phyloP scores from a whole-genome alignment of 53 echinoderm and acorn worm species.

The Paelopatides confundens region DNA sequence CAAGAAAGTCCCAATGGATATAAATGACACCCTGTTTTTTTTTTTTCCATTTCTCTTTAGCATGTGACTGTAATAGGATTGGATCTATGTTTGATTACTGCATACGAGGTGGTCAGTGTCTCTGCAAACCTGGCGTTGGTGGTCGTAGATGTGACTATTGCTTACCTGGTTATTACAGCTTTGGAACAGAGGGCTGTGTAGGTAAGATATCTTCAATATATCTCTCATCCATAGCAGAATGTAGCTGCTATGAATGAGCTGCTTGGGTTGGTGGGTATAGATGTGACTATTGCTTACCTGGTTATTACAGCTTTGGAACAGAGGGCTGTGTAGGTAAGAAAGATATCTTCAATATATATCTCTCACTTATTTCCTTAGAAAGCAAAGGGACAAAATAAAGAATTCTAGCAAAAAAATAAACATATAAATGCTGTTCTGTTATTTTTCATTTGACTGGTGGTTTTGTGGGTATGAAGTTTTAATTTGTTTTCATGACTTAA shows the following conservation, averaged over 20 bases:
- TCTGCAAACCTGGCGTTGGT: slow-evolving; percentile 85
- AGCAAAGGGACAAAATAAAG: too few relatives aligned
- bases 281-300: slow-evolving; percentile 89
- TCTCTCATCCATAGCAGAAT: too few relatives aligned
- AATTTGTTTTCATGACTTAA: too few relatives aligned
- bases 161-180: slow-evolving; percentile 81
- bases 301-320: slow-evolving; percentile 75
- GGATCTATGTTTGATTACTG: slow-evolving; percentile 58
- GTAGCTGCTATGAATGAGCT: too few relatives aligned
- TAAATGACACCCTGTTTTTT: not conserved
- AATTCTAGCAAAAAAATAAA: too few relatives aligned
- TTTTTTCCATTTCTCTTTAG: slow-evolving; percentile 47
- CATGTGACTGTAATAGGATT: slow-evolving; percentile 69
- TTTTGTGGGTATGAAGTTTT: too few relatives aligned
- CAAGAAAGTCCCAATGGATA: not conserved
- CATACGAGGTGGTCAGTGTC: slow-evolving; percentile 82
- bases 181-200: slow-evolving; percentile 78
- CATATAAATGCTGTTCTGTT: too few relatives aligned
- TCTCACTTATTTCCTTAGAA: too few relatives aligned
- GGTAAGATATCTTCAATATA: slow-evolving; percentile 48
- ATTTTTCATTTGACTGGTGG: too few relatives aligned
- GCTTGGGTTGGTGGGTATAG: slow-evolving; percentile 81
- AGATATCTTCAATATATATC: too few relatives aligned
- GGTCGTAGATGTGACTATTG: slow-evolving; percentile 90
- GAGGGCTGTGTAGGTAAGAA: slow-evolving; percentile 87